Conservation (phyloP, 2,113 vertebrate genomes). For the Xiphophorus couchianus region DNA sequence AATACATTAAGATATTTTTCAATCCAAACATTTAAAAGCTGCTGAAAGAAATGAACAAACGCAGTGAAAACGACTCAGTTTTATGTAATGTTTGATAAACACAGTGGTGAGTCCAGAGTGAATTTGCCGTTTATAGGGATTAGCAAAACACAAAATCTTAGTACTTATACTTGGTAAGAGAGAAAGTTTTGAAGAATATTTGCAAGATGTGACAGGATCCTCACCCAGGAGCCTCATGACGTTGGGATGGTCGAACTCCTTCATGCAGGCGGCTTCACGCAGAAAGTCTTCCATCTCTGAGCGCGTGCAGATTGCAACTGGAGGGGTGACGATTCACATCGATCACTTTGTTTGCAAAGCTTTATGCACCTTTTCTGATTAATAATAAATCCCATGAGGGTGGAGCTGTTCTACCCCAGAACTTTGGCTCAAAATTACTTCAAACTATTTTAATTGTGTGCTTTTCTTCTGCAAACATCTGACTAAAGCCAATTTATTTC, state of each 20-base stretch:
- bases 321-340: constrained; percentile 23
- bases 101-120: too few species aligned
- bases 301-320: constrained; percentile 91
- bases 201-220: neutral
- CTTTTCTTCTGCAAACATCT: constrained; percentile 25
- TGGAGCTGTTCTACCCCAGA: neutral
- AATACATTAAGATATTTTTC: too few species aligned
- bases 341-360: neutral
- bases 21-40: too few species aligned
- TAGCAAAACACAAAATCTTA: too few species aligned
- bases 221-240: constrained; percentile 92
- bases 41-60: too few species aligned
- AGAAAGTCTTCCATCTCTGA: constrained; percentile 94
- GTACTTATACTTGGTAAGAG: too few species aligned
- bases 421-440: constrained; percentile 1
- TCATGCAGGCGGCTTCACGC: constrained; percentile 92
- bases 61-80: too few species aligned
- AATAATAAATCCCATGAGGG: neutral
- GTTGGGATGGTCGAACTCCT: constrained; percentile 92
- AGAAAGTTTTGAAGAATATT: too few species aligned
- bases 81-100: too few species aligned
- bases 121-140: too few species aligned
- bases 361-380: neutral
- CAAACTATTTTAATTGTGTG: constrained; percentile 20
- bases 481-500: constrained; percentile 15